Evolutionary conservation across 2,888 invertebrate genomes (phyloP).

Genomic region (Oligia fasciuncula): DNA sequence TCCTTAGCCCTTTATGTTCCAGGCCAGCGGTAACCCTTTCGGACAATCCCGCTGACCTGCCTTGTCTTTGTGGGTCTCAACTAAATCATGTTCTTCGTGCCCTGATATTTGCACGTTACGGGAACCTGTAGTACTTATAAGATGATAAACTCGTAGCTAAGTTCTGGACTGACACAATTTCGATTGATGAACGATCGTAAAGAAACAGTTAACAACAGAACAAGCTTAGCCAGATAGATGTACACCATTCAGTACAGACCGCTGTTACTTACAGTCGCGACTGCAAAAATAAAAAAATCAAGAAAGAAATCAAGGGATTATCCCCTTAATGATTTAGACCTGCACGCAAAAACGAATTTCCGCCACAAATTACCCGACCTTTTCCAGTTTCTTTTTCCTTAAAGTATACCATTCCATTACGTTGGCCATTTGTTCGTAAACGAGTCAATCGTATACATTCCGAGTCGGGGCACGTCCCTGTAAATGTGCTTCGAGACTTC

Average conservation of each 20-base stretch:
- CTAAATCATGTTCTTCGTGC: not conserved
- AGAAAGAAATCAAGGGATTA: not conserved
- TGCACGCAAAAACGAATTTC: not conserved
- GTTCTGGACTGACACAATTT: not conserved
- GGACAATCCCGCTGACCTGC: not conserved
- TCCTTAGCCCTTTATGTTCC: too few relatives aligned
- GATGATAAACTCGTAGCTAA: not conserved
- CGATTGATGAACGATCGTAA: not conserved
- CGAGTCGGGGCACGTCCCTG: conserved; percentile 37
- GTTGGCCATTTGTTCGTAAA: conserved; percentile 14
- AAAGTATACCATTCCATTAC: conserved; percentile 2
- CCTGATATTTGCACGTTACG: not conserved
- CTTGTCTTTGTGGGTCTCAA: not conserved
- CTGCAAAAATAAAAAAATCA: not conserved
- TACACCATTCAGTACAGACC: not conserved
- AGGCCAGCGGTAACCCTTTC: not conserved
- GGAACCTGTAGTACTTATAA: not conserved
- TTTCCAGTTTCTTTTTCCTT: not conserved
- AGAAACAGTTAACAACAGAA: not conserved
- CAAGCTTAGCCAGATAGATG: not conserved
- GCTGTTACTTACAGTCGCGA: not conserved
- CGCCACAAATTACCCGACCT: not conserved
- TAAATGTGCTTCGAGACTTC: conserved; percentile 36
- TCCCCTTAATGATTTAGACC: not conserved
- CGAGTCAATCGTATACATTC: conserved; percentile 41